These are phyloP conservation scores for Drosophila anomelani DNA, from an alignment of 2,888 invertebrate genomes.

Conservation along the genomic window DNA sequence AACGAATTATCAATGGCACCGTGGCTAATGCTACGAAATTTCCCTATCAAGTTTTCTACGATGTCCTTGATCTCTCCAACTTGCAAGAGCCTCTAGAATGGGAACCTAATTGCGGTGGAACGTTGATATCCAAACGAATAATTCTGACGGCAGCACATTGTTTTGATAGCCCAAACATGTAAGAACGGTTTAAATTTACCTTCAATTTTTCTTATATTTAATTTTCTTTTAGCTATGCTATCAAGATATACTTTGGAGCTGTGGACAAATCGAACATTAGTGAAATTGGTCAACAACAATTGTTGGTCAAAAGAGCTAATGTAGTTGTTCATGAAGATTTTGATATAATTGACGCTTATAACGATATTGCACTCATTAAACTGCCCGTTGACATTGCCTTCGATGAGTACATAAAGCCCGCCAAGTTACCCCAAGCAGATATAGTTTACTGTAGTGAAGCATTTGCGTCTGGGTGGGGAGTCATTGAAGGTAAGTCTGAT, in stretches of 20 bases:
- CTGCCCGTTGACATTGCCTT: constrained; percentile 26
- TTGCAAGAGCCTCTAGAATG: background rate
- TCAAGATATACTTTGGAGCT: constrained; percentile 21
- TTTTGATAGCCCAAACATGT: background rate
- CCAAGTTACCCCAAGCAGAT: constrained; percentile 4
- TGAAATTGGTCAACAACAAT: constrained; percentile 28
- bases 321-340: constrained; percentile 7
- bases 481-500: background rate
- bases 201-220: background rate
- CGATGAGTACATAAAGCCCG: constrained; percentile 20
- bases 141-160: constrained; percentile 43
- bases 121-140: constrained; percentile 15
- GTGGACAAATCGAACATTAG: background rate
- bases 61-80: background rate
- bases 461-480: constrained; percentile 31
- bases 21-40: constrained; percentile 25
- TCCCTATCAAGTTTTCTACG: constrained; percentile 27
- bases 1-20: constrained; percentile 18
- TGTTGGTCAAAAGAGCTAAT: background rate
- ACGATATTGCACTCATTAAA: constrained; percentile 38
- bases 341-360: background rate
- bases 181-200: background rate
- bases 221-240: background rate
- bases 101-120: background rate
- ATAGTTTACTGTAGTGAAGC: background rate